A percentile compares a stretch with the other conserved stretches of the same genome.
These are phyloP conservation scores for Parauchenoglanis ngamensis DNA, from an alignment of 2,797 vertebrate genomes.

Conservation along the genomic window DNA sequence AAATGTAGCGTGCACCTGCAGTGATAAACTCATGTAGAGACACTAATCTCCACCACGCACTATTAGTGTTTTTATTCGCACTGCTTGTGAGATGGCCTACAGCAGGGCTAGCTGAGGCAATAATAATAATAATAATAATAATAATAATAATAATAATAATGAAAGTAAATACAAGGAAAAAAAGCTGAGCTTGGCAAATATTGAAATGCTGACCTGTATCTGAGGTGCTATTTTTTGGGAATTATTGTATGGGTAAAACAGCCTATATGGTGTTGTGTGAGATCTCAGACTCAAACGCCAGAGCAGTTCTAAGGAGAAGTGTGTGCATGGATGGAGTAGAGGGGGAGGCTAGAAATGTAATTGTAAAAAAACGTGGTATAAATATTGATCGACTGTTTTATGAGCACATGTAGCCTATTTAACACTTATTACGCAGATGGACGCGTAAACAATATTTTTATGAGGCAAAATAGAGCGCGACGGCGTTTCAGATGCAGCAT, in stretches of 20 bases:
- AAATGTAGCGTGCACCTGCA: background rate
- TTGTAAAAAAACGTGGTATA: background rate
- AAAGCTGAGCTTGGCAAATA: background rate
- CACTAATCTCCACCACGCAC: background rate
- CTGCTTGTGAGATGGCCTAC: background rate
- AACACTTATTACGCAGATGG: background rate
- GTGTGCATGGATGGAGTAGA: background rate
- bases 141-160: slow-evolving; percentile 5
- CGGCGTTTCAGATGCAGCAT: background rate
- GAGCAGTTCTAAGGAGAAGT: background rate
- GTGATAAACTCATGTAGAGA: background rate
- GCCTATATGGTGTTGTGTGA: background rate
- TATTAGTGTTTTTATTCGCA: background rate
- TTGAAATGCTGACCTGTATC: background rate
- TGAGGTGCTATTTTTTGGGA: background rate
- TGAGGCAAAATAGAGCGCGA: background rate
- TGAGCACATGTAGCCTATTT: background rate
- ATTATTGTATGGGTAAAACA: background rate
- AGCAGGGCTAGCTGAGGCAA: background rate
- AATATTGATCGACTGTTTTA: background rate
- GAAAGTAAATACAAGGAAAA: background rate
- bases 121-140: background rate
- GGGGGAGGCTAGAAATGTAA: background rate
- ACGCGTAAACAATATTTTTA: background rate
- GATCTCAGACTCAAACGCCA: background rate